These are phyloP conservation scores for Strigamia maritima DNA, from an alignment of 2,888 invertebrate species.

Conservation along the genomic window DNA sequence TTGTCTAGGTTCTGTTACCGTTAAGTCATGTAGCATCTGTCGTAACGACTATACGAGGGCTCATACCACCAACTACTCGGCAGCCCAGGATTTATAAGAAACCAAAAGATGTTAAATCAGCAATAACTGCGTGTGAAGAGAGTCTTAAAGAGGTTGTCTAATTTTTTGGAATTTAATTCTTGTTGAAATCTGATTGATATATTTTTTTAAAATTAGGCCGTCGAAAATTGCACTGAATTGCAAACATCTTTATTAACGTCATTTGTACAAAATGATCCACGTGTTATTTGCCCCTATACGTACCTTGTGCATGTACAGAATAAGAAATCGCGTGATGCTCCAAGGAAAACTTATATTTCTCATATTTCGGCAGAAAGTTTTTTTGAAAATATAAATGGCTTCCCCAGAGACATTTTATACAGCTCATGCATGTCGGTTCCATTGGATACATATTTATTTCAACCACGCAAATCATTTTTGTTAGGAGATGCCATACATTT, in stretches of 20 bases:
- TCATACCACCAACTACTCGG: neutral
- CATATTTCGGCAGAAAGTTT: constrained; percentile 55
- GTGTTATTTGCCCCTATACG: neutral
- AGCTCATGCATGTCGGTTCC: neutral
- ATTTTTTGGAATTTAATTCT: neutral
- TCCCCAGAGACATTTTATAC: constrained; percentile 44
- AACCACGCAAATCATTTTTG: neutral
- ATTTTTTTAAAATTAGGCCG: constrained; percentile 11
- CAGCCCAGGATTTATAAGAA: constrained; percentile 20
- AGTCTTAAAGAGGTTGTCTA: constrained; percentile 7
- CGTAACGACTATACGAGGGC: neutral
- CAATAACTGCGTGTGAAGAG: neutral
- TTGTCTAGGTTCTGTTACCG: constrained; percentile 13
- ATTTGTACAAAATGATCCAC: neutral
- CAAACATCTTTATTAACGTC: neutral
- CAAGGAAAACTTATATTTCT: constrained; percentile 12
- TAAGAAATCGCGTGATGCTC: neutral
- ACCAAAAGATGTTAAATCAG: neutral
- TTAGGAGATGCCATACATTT: neutral
- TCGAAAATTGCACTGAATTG: constrained; percentile 33
- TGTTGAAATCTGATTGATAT: neutral
- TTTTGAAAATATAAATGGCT: constrained; percentile 56
- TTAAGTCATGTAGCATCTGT: constrained; percentile 35
- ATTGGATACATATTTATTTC: neutral
- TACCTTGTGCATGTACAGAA: neutral